Base-by-base conservation (phyloP, 2,797 vertebrate species). In the Nasua narica region DNA sequence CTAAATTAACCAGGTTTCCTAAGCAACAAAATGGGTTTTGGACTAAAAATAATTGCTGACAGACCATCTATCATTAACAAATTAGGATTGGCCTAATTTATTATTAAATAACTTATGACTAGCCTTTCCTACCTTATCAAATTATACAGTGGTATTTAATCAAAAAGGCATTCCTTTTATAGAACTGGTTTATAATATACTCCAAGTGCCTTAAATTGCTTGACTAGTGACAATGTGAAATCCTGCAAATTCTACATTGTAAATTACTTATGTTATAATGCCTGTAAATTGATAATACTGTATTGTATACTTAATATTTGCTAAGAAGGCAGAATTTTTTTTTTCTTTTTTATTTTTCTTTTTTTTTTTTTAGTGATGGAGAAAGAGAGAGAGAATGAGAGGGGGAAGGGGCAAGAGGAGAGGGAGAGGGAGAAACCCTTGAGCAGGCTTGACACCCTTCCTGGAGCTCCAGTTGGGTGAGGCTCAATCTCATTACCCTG, bases 1-100 rank as follows among this genome's bases (percentile, higher is more conserved):
- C 37, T 88, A 90, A 96, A 91, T 97, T 94, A 96, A 77, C n/a
- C 25, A 74, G 60, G 8, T 85, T 97, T 97, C 37, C 70, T 86
- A 92, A 91, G 70, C 69, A 94, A 91, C 48, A 56, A n/a, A 85
- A 69, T 72, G 35, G 25, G 16, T 60, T 96, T 95, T 52, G 14
- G 23, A 67, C 46, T 87, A 94, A 90, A 91, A 94, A 48, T 81
- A 43, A 93, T 95, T 94, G 72, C 32, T 87, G 81, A 74, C 35
- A 85, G 87, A 74, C 2, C 29, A 81, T 72, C 14, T 91, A 65
- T 93, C 43, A 90, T 77, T 79, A 86, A 87, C 54, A 83, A 94
- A 69, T 62, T 74, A 50, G 14, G 27, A 90, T 40, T 37, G 48
- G 23, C n/a, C 35, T 90, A 90, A 77, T 94, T 91, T 58, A 91